Percentiles rank a stretch among this genome's conserved stretches.
Evolutionary conservation across 1,140 invertebrate genomes (phyloP).

Genomic region (Belonocnema kinseyi): DNA sequence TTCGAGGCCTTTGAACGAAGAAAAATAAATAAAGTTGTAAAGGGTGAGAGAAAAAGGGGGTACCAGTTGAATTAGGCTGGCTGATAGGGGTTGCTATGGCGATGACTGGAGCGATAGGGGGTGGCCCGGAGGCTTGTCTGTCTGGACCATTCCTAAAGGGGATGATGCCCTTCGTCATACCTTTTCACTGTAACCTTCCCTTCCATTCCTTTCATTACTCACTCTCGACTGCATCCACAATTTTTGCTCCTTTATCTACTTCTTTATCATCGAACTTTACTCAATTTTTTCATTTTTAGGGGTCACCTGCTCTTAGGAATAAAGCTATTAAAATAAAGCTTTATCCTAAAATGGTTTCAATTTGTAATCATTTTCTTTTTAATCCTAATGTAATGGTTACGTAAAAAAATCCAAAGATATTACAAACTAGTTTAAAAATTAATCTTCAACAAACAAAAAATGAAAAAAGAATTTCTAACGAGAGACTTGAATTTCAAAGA

Average conservation of each 20-base stretch:
- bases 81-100: slow-evolving; percentile 40
- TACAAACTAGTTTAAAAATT: no score
- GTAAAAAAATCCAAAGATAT: no score
- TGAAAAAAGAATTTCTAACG: no score
- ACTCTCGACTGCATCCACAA: slow-evolving; percentile 8
- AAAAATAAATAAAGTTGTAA: background rate
- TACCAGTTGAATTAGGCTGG: slow-evolving; percentile 34
- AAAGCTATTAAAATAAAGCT: no score
- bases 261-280: background rate
- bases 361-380: no score
- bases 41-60: slow-evolving; percentile 16
- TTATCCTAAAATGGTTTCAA: no score
- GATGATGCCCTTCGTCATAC: slow-evolving; percentile 35
- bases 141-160: slow-evolving; percentile 39
- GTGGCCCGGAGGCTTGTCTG: slow-evolving; percentile 34
- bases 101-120: slow-evolving; percentile 31
- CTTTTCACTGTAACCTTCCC: background rate
- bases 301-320: background rate
- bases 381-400: no score
- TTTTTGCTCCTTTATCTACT: background rate
- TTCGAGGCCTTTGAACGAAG: slow-evolving; percentile 4
- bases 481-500: no score
- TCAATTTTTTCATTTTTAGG: background rate
- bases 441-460: no score
- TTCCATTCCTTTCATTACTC: background rate